A percentile compares a stretch with the other conserved stretches of the same genome.
Evolutionary conservation across 2,888 invertebrate genomes (phyloP).

Genomic region (Microctonus aethiopoides): DNA sequence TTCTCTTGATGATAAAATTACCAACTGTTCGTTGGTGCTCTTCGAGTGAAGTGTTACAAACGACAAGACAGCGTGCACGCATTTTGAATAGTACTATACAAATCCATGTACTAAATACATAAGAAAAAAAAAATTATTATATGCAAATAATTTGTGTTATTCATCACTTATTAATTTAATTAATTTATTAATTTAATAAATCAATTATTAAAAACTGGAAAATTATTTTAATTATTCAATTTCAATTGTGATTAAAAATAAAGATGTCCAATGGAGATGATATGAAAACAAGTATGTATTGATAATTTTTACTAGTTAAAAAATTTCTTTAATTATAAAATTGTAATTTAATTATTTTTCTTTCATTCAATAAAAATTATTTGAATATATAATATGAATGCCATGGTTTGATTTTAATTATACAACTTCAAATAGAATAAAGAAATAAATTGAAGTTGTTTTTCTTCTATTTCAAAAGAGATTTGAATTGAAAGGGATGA

Average conservation of each 20-base stretch:
- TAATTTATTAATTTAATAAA: no score
- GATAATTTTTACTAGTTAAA: background rate
- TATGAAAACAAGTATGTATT: constrained; percentile 21
- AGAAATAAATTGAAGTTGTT: background rate
- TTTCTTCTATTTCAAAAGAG: background rate
- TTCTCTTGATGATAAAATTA: constrained; percentile 38
- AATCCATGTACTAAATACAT: background rate
- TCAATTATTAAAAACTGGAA: background rate
- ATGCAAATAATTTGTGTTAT: background rate
- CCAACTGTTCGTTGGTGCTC: constrained; percentile 29
- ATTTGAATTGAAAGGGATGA: background rate
- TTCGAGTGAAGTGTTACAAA: constrained; percentile 19
- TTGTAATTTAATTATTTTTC: background rate
- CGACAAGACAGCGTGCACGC: constrained; percentile 6
- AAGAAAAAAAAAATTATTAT: background rate
- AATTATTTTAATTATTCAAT: background rate
- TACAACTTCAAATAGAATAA: background rate
- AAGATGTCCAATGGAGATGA: constrained; percentile 25
- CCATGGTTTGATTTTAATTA: background rate
- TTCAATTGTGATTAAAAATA: background rate
- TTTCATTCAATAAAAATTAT: constrained; percentile 5
- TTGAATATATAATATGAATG: background rate
- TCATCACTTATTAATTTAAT: no score
- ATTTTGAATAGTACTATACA: background rate
- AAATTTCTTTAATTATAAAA: no score